Base-by-base conservation (phyloP, 2,888 invertebrate genomes). In the Trilocha varians region DNA sequence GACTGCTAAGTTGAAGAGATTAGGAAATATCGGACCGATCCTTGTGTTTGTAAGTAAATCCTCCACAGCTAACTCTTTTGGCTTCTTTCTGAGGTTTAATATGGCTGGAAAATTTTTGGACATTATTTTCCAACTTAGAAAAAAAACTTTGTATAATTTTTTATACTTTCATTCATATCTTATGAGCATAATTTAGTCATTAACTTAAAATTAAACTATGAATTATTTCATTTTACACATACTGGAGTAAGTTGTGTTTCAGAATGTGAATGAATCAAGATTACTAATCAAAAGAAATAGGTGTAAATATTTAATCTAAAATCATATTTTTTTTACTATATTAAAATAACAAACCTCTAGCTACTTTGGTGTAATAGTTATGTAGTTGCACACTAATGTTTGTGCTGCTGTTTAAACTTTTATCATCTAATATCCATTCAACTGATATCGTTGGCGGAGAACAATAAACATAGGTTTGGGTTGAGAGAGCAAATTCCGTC, bases 1-100 rank as follows among this genome's bases (percentile, higher is more conserved):
- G 15, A 89, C 88, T 0, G 87, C 87, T 52, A 89, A 66, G 58
- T 88, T 87, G 59, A 89, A 89, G 38, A 89, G 80, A 67, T 89
- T 89, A 11, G 89, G 88, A 41, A 88, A 86, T 50, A 89, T 88
- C 0, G 88, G 88, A 0, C 89, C 89, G 16, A 89, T 88, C 15
- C 85, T 65, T 1, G 86, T 80, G 59, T 90, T 89, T n/a, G 82
- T 80, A 49, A 79, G 79, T 35, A 90, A 67, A 60, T 89, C 88
- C 46, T 77, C 74, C n/a, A 89, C 80, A 0, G 89, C 89, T 40
- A 86, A 57, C 46, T 80, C 77, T 57, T 87, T 80, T 2, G 87
- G 74, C 43, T 87, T 84, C 48, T 70, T 76, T 49, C 87, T 85
- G 17, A 83, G 78, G 55, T 87, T 87, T 41, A 89, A 65, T 58